Base-by-base conservation (phyloP, 2,113 vertebrate species). In the Monarcha castaneiventris region DNA sequence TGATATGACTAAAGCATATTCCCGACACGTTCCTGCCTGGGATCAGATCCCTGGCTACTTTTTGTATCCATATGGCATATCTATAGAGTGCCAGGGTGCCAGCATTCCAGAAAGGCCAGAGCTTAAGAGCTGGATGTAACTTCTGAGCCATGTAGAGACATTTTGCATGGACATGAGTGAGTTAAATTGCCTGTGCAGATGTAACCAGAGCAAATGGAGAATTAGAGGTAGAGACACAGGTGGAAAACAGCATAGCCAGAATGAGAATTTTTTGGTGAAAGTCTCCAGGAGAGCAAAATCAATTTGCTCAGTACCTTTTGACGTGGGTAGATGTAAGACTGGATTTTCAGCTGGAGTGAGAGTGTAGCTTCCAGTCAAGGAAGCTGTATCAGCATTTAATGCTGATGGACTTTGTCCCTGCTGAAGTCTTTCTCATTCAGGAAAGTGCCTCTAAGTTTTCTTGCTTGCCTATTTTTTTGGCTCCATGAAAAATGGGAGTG, bases 31-130 rank as follows among this genome's bases (percentile, higher is more conserved):
- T 95, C 64, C 68, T 94, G 89, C 80, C 76, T 78, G 64, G 91
- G 76, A 95, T 94, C 68, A 84, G 76, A 81, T 94, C 80, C 89
- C 89, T 95, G 95, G 80, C 91, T 95, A 94, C 91, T 93, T 94
- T 93, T 61, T 89, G 51, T 84, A 75, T 92, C 93, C 91, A 93
- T 93, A 92, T 95, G 93, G 80, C 86, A 26, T 87, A 96, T 84
- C 75, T 89, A 44, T 67, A 63, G 88, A 84, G 48, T 86, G 83
- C 95, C 92, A 96, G 83, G 68, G 52, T 74, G 5, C 82, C 68
- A 90, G 83, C 90, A 71, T 95, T 97, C 92, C 86, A 87, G 80
- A 78, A 90, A 89, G 89, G 83, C 89, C 94, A 78, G 35, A 71
- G 64, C 86, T 92, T 71, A 89, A 84, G 80, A 84, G 68, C 35